Base-by-base conservation (phyloP, 2,797 vertebrate genomes). In the Spondyliosoma cantharus region DNA sequence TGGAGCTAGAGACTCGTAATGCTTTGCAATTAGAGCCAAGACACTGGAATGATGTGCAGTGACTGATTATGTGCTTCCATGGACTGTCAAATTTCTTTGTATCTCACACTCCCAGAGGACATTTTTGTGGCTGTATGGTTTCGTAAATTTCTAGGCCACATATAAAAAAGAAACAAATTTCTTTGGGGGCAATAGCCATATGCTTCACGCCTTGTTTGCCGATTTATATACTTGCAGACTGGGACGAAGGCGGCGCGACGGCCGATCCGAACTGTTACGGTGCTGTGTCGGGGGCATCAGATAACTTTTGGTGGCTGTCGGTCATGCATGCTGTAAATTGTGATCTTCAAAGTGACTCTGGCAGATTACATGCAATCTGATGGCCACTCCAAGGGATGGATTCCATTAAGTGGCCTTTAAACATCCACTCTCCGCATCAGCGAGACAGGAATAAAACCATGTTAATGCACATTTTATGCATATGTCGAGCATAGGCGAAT, bases 401-500 rank as follows among this genome's bases (percentile, higher is more conserved):
- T 67, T 83, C 82, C 84, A 85, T 87, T 83, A 75, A 87, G 53
- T 57, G 65, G 74, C 66, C 63, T 15, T 70, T 65, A 86, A 88
- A 87, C 81, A 81, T 80, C 66, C 86, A 48, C 83, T 87, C 64
- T 65, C 78, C 73, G 72, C 75, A 53, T 84, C 80, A 79, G 56
- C 3, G 57, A 58, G 81, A 83, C 80, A 48, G 73, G 76, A 89
- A 85, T 85, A 87, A 89, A 80, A 86, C 81, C 86, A 78, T 77
- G 78, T 70, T 88, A 89, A 91, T 90, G 89, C 90, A 88, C 90
- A 91, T 91, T 90, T 91, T 76, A 91, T 88, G 92, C 85, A 83
- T 80, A 81, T 75, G 84, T 85, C 27, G 56, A 85, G 87, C 68
- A 82, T 25, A 80, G 73, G 82, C 82, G 37, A 83, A 90, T 71